Evolutionary conservation across 1,140 invertebrate genomes (phyloP).

Genomic region (Lepidurus packardi): DNA sequence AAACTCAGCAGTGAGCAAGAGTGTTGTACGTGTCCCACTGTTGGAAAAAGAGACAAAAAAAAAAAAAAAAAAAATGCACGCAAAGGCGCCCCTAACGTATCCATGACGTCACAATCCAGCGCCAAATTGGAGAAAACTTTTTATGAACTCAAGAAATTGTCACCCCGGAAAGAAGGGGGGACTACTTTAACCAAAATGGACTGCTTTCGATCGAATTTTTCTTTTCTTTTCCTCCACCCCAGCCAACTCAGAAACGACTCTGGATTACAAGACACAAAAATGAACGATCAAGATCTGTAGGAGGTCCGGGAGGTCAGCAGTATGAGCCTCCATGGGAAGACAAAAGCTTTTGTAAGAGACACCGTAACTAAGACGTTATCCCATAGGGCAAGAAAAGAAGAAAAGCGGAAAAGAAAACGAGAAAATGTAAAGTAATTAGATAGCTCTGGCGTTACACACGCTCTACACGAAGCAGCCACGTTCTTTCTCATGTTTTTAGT

Average conservation of each 20-base stretch:
- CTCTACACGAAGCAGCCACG: background rate
- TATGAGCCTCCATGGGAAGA: background rate
- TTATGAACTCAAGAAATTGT: too few relatives aligned
- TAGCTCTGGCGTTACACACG: too few relatives aligned
- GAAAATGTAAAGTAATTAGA: too few relatives aligned
- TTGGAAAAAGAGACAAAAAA: too few relatives aligned
- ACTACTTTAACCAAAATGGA: too few relatives aligned
- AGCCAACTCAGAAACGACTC: background rate
- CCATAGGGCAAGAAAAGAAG: background rate
- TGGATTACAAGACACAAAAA: background rate
- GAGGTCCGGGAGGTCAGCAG: background rate
- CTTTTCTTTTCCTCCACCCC: background rate
- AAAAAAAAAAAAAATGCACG: too few relatives aligned
- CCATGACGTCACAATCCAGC: too few relatives aligned
- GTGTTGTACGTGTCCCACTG: background rate
- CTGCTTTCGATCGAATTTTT: too few relatives aligned
- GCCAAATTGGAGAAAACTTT: too few relatives aligned
- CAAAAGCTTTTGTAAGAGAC: background rate
- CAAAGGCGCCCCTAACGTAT: too few relatives aligned
- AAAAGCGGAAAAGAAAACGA: background rate
- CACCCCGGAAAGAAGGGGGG: too few relatives aligned
- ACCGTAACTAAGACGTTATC: background rate
- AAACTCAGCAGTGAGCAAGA: background rate
- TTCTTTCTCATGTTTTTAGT: background rate
- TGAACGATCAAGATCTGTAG: background rate